Conservation (phyloP, 2,797 vertebrate species). For the Hippoglossus hippoglossus region DNA sequence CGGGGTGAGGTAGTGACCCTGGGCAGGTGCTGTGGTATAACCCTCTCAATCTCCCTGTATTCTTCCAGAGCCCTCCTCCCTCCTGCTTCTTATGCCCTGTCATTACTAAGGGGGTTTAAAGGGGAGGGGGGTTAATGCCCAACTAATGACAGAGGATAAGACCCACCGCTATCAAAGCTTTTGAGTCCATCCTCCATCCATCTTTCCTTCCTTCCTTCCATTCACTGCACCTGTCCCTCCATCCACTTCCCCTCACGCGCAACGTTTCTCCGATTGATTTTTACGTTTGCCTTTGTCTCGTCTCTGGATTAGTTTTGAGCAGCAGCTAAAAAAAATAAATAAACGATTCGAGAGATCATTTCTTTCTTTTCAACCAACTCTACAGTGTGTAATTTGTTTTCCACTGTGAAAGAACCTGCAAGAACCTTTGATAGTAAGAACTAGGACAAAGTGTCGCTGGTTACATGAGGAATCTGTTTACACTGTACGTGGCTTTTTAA, state of each 20-base stretch:
- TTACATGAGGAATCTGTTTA: neutral
- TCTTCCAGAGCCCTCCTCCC: constrained; percentile 66
- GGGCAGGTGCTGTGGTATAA: constrained; percentile 83
- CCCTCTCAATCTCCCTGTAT: constrained; percentile 71
- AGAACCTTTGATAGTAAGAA: neutral
- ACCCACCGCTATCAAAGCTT: constrained; percentile 73
- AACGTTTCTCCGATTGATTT: constrained; percentile 54
- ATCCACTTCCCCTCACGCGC: neutral
- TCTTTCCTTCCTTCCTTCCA: constrained; percentile 48
- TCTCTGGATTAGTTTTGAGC: constrained; percentile 50
- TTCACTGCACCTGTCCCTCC: constrained; percentile 73
- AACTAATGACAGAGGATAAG: constrained; percentile 84
- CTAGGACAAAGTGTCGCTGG: neutral
- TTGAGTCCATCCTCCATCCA: constrained; percentile 61
- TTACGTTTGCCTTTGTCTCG: constrained; percentile 49
- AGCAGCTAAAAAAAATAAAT: constrained; percentile 5
- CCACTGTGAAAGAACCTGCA: neutral
- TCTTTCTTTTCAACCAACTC: constrained; percentile 2
- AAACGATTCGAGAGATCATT: constrained; percentile 14
- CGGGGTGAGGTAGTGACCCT: constrained; percentile 74
- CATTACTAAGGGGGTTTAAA: constrained; percentile 77
- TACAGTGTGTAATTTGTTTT: neutral
- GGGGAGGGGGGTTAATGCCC: constrained; percentile 82
- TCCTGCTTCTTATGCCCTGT: constrained; percentile 77
- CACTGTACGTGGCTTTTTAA: neutral